Base-by-base conservation (phyloP, 2,888 invertebrate species). In the Cheilosia vernalis region DNA sequence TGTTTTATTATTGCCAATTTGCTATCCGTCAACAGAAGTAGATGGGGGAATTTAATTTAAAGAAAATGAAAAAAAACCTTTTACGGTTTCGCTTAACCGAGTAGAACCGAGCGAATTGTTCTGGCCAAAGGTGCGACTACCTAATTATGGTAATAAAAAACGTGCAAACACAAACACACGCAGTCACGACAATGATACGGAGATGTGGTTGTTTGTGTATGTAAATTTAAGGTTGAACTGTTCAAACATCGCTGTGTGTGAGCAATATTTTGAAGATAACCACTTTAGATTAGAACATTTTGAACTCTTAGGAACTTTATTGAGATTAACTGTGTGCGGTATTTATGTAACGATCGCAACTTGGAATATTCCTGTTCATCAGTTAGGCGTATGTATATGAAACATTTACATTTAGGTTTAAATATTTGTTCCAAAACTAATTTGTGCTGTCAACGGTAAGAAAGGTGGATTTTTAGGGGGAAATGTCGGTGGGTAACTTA, bases 41-140 rank as follows among this genome's bases (percentile, higher is more conserved):
- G 9, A 44, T 15, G 24, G n/a, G 24, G 24, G 10, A n/a, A 44
- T 19, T 40, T 17, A 47, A 37, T 24, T 51, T 24, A 47, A 7
- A 9, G 4, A 44, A 40, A 44, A 15, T 27, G 17, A 44, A 44
- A 17, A 56, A 15, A 49, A 49, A 19, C 49, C 40, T 60, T 60
- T 76, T 51, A 67, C 58, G 64, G 47, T 47, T 64, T 47, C 64
- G 55, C 55, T 27, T 47, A 66, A 4, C 56, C 74, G 27, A 44
- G 24, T 37, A n/a, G 56, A 47, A 49, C 37, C 37, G 51, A 27
- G 7, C 15, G 17, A 24, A 24, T 47, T 47, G 47, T 47, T 69
- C 63, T 30, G 33, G 19, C 49, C 74, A 66, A 74, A 66, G 74
- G 74, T 66, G 64, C n/a, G 49, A 74, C 40, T 74, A 66, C 58